Percentiles rank a stretch among this genome's conserved stretches.
phyloP scores from a whole-genome alignment of 37 sponge, comb jelly and placozoan genomes.

The Aplysina aerophoba region DNA sequence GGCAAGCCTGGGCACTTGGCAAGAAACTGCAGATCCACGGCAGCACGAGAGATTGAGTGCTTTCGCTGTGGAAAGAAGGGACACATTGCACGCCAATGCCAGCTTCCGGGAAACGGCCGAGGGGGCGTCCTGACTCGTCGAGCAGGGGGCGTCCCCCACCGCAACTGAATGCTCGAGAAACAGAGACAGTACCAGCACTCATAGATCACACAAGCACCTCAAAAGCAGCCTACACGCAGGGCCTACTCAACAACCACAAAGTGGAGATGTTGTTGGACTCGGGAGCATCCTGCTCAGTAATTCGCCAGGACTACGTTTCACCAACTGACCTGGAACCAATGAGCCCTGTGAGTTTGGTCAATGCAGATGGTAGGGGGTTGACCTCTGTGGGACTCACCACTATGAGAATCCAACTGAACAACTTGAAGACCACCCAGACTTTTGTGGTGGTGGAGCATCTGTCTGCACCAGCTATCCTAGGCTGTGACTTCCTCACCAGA shows the following conservation, averaged over 20 bases:
- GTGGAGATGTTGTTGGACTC: neutral
- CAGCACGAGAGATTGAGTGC: neutral
- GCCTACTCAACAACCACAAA: neutral
- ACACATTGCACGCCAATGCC: neutral
- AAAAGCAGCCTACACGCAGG: neutral
- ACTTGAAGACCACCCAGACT: neutral
- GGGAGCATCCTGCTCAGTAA: slow-evolving; percentile 28
- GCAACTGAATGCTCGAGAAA: slow-evolving; percentile 11
- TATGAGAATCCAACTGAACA: neutral
- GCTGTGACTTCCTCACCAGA: slow-evolving; percentile 17
- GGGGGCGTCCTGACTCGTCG: slow-evolving; percentile 23
- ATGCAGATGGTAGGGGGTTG: slow-evolving; percentile 21
- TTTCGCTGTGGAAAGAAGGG: slow-evolving; percentile 2
- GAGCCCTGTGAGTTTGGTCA: neutral
- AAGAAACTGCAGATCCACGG: neutral
- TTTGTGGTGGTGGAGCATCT: slow-evolving; percentile 3
- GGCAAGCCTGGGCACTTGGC: neutral
- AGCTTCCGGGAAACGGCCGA: neutral
- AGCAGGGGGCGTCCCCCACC: slow-evolving; percentile 17
- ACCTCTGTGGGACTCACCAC: neutral
- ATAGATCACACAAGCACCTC: neutral
- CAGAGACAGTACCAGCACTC: neutral
- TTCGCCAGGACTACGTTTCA: neutral
- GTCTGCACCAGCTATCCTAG: slow-evolving; percentile 5
- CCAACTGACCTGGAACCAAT: neutral